Percentiles rank a stretch among this genome's conserved stretches.
Conservation (phyloP, 2,888 invertebrate species). For the Pharmacophagus antenor region DNA sequence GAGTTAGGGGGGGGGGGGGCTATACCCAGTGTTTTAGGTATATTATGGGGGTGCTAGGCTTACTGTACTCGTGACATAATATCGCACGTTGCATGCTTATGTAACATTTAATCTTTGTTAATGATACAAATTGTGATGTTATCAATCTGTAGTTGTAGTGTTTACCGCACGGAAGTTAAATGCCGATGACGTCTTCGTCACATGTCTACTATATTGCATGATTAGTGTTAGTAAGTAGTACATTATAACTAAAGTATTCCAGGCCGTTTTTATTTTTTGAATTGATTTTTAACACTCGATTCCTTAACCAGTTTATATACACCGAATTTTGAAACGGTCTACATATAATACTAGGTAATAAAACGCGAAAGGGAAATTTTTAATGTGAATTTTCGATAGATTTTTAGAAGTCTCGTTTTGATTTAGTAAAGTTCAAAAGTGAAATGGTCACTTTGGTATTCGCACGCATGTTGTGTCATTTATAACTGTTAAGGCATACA, state of each 20-base stretch:
- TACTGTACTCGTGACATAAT: slow-evolving; percentile 43
- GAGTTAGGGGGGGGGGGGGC: slow-evolving; percentile 33
- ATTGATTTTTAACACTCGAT: slow-evolving; percentile 36
- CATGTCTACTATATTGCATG: slow-evolving; percentile 22
- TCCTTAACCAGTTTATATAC: slow-evolving; percentile 22
- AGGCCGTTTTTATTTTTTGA: slow-evolving; percentile 37
- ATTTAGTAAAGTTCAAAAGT: slow-evolving; percentile 10
- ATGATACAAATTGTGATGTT: slow-evolving; percentile 44
- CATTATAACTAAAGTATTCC: slow-evolving; percentile 32
- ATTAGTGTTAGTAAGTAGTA: slow-evolving; percentile 34
- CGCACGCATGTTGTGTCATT: slow-evolving; percentile 5
- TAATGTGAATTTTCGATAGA: slow-evolving; percentile 20
- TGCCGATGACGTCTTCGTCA: not conserved
- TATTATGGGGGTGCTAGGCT: slow-evolving; percentile 48
- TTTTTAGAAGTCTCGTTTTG: slow-evolving; percentile 6
- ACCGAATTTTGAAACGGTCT: slow-evolving; percentile 20
- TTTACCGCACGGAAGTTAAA: slow-evolving; percentile 7
- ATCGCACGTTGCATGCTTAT: slow-evolving; percentile 54
- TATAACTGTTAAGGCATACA: slow-evolving; percentile 7
- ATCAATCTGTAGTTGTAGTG: slow-evolving; percentile 48
- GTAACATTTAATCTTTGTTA: slow-evolving; percentile 43
- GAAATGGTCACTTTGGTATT: slow-evolving; percentile 1
- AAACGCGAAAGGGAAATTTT: slow-evolving; percentile 2
- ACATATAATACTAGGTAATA: slow-evolving; percentile 11
- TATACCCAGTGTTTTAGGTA: slow-evolving; percentile 34